Conservation (phyloP, 1,140 invertebrate species). For the Phortica variegata region DNA sequence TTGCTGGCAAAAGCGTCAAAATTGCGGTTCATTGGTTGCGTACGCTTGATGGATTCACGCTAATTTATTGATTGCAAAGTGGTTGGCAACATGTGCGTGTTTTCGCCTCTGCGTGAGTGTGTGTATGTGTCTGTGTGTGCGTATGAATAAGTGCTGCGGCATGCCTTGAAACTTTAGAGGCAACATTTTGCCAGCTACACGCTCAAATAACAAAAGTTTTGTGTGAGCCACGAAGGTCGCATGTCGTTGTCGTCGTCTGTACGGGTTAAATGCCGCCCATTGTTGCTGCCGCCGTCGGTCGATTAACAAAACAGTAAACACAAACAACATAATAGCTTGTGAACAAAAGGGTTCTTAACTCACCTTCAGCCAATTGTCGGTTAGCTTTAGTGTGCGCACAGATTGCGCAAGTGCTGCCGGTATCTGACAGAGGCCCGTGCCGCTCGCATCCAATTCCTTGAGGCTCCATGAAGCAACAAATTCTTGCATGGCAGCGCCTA, state of each 20-base stretch:
- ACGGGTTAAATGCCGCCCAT: too few species aligned
- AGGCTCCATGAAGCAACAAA: constrained; percentile 58
- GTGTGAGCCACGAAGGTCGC: too few species aligned
- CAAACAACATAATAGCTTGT: neutral
- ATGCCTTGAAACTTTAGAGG: too few species aligned
- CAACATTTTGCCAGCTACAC: too few species aligned
- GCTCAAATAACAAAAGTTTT: too few species aligned
- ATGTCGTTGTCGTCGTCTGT: too few species aligned
- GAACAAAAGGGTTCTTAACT: constrained; percentile 14
- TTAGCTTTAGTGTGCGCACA: constrained; percentile 74
- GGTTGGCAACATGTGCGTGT: too few species aligned
- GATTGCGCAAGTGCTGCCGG: constrained; percentile 82
- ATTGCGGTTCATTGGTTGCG: constrained; percentile 42
- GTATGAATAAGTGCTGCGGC: too few species aligned
- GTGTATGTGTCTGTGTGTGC: too few species aligned
- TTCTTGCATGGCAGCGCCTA: constrained; percentile 58
- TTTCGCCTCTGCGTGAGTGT: too few species aligned
- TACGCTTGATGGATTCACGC: constrained; percentile 13
- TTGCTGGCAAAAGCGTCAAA: constrained; percentile 47
- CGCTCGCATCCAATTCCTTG: constrained; percentile 65
- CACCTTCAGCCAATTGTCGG: constrained; percentile 66
- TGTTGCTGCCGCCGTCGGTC: too few species aligned
- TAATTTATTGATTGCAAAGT: constrained; percentile 19
- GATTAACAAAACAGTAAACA: too few species aligned
- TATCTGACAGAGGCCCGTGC: constrained; percentile 74